Conservation (phyloP, 2,113 vertebrate genomes). For the Callithrix jacchus region DNA sequence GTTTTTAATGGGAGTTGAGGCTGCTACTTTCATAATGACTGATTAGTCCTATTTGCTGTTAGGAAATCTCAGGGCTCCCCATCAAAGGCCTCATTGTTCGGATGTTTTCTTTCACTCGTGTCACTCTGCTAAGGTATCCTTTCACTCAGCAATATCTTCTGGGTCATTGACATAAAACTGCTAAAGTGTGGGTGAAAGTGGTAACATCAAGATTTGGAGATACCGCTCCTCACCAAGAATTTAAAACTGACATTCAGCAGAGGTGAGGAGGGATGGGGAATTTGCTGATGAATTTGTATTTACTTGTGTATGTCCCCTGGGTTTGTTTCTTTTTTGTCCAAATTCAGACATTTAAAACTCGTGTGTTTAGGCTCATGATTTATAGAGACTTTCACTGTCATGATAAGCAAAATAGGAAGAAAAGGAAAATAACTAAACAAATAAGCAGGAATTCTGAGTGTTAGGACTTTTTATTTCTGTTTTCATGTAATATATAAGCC, state of each 20-base stretch:
- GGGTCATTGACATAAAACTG: constrained; percentile 9
- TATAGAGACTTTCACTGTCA: not conserved
- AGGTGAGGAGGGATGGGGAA: not conserved
- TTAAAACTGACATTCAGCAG: not conserved
- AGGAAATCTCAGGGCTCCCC: constrained; percentile 15
- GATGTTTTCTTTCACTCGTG: not conserved
- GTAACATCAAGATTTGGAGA: not conserved
- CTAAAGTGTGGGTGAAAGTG: not conserved
- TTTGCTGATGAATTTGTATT: not conserved
- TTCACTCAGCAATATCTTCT: constrained; percentile 50
- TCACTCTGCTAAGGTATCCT: constrained; percentile 30
- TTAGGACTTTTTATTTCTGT: not conserved
- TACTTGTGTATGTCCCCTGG: not conserved
- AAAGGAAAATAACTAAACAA: not conserved
- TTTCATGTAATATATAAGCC: not conserved
- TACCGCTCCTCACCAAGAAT: not conserved
- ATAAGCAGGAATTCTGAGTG: not conserved
- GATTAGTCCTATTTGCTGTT: not conserved
- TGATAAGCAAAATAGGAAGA: not conserved
- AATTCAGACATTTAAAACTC: not conserved
- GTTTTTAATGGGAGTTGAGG: constrained; percentile 37
- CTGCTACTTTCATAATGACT: not conserved
- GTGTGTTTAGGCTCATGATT: not conserved
- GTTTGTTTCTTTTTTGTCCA: not conserved
- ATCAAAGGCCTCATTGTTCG: constrained; percentile 57